A percentile compares a stretch with the other conserved stretches of the same genome.
These are phyloP conservation scores for Apogon talboti DNA, from an alignment of 2,797 vertebrate species.

Conservation along the genomic window DNA sequence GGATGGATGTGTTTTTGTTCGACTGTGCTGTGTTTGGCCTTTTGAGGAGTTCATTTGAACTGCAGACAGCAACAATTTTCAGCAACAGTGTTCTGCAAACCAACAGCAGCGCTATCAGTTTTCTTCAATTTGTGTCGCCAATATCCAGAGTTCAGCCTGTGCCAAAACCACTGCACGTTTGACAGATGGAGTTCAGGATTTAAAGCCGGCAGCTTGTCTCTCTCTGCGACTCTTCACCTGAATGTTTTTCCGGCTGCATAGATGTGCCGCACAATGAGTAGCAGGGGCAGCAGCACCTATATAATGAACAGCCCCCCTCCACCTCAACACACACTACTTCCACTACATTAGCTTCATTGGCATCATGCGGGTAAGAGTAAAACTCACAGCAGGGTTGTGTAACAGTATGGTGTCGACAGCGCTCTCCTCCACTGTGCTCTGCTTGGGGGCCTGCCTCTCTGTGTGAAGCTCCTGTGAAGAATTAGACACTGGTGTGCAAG, in stretches of 20 bases:
- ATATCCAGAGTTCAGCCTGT: constrained; percentile 61
- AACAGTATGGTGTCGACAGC: constrained; percentile 73
- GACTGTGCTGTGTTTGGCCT: constrained; percentile 45
- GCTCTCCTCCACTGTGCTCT: constrained; percentile 65
- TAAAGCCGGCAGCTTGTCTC: constrained; percentile 63
- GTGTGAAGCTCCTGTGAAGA: constrained; percentile 73
- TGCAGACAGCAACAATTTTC: constrained; percentile 67
- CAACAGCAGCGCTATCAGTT: constrained; percentile 68
- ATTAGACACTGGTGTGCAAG: constrained; percentile 75
- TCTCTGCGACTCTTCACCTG: constrained; percentile 50
- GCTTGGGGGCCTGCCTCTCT: constrained; percentile 71
- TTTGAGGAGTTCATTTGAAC: constrained; percentile 62
- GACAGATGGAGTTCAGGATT: constrained; percentile 70
- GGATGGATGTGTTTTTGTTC: constrained; percentile 45
- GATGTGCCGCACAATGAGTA: constrained; percentile 58
- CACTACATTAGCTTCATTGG: constrained; percentile 75
- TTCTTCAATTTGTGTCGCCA: constrained; percentile 77
- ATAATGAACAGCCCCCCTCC: constrained; percentile 71
- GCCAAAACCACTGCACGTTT: constrained; percentile 61
- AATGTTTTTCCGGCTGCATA: constrained; percentile 35
- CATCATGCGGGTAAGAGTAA: constrained; percentile 64
- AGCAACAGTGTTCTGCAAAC: constrained; percentile 64
- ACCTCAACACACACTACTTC: constrained; percentile 64
- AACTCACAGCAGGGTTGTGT: constrained; percentile 72
- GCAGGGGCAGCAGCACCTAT: constrained; percentile 55